A percentile compares a stretch with the other conserved stretches of the same genome.
Evolutionary conservation across 2,888 invertebrate genomes (phyloP).

Genomic region (Ceramica pisi): DNA sequence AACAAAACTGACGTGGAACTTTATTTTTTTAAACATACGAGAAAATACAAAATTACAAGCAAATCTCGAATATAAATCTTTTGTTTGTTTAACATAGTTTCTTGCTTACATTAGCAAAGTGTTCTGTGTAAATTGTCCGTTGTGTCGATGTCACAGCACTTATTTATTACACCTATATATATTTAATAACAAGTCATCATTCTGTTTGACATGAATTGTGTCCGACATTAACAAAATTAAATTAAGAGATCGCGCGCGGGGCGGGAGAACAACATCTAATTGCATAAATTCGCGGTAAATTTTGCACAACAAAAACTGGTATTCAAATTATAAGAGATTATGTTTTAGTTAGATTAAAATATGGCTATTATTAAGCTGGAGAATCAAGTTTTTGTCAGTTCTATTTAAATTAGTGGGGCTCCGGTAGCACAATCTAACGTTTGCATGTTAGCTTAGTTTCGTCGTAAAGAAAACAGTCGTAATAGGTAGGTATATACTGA

Average conservation of each 20-base stretch:
- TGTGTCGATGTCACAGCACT: conserved; percentile 55
- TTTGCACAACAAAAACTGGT: conserved; percentile 62
- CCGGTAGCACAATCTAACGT: conserved; percentile 53
- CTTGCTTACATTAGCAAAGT: conserved; percentile 39
- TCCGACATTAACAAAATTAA: conserved; percentile 51
- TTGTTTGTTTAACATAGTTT: conserved; percentile 57
- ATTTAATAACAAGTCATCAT: conserved; percentile 52
- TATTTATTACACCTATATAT: conserved; percentile 59
- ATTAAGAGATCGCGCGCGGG: conserved; percentile 61
- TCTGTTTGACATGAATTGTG: conserved; percentile 40
- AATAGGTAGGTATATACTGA: conserved; percentile 1
- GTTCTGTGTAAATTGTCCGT: conserved; percentile 49
- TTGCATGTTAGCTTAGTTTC: conserved; percentile 39
- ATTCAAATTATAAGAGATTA: conserved; percentile 61
- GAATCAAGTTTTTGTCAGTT: conserved; percentile 58
- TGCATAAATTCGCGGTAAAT: conserved; percentile 65
- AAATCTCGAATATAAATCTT: conserved; percentile 27
- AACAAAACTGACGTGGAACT: conserved; percentile 1
- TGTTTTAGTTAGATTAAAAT: conserved; percentile 52
- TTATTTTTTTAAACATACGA: conserved; percentile 2
- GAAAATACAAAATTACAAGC: neutral
- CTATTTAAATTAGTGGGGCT: conserved; percentile 55
- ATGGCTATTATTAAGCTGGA: conserved; percentile 31
- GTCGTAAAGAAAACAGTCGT: conserved; percentile 17
- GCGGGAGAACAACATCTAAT: conserved; percentile 50